A percentile compares a stretch with the other conserved stretches of the same genome.
These are phyloP conservation scores for Papilio demoleus DNA, from an alignment of 2,888 invertebrate genomes.

Conservation along the genomic window DNA sequence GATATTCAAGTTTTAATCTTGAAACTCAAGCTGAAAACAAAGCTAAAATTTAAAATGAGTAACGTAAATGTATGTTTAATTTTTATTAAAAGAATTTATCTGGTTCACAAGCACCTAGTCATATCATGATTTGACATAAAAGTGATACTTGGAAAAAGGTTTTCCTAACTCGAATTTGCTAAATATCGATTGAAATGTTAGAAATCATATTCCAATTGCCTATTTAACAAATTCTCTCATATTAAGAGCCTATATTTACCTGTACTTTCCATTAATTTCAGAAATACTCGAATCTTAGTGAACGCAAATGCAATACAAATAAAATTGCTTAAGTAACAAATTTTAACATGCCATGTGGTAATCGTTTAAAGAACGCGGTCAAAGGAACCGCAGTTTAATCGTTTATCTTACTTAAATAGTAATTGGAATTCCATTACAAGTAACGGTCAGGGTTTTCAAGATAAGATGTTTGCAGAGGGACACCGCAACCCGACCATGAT, in stretches of 20 bases:
- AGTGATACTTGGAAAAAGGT: too few species aligned
- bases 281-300: neutral
- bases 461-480: conserved; percentile 58
- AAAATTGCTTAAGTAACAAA: conserved; percentile 13
- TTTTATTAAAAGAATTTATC: too few species aligned
- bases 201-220: too few species aligned
- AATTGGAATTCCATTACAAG: conserved; percentile 75
- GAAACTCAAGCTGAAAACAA: conserved; percentile 3
- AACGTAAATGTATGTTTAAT: neutral
- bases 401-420: conserved; percentile 72
- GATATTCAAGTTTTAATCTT: conserved; percentile 18
- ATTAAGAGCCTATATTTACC: neutral
- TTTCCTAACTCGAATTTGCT: neutral
- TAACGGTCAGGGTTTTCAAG: conserved; percentile 65
- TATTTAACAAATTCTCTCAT: too few species aligned
- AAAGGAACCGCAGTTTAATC: conserved; percentile 57
- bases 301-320: neutral
- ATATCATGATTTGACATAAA: too few species aligned
- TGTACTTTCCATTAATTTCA: neutral
- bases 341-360: neutral
- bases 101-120: too few species aligned
- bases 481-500: conserved; percentile 34
- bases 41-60: neutral
- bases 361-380: conserved; percentile 45
- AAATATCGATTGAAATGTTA: neutral